Evolutionary conservation across 2,113 vertebrate species (phyloP).

Genomic region (Columbina picui): DNA sequence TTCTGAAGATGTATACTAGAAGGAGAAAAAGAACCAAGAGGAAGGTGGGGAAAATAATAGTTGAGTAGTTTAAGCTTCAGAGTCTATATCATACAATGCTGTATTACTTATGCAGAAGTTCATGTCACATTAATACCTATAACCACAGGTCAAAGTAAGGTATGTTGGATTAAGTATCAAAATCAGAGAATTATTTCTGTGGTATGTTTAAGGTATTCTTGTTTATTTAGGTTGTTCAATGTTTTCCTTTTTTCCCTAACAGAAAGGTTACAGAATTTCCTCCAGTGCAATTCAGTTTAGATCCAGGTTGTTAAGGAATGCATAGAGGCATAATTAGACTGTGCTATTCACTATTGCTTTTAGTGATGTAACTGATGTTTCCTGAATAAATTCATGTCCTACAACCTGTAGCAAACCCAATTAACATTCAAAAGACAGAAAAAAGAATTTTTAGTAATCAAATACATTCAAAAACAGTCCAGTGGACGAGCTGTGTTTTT

Average conservation of each 20-base stretch:
- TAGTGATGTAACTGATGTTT: not conserved
- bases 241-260: not conserved
- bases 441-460: not conserved
- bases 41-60: rapidly evolving
- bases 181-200: not conserved
- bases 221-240: not conserved
- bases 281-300: not conserved
- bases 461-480: not conserved
- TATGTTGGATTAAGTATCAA: not conserved
- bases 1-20: not conserved
- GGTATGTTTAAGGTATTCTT: not conserved
- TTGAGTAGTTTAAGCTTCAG: not conserved
- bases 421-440: not conserved
- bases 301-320: not conserved
- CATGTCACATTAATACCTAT: not conserved
- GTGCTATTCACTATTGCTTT: not conserved
- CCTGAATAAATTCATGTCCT: not conserved
- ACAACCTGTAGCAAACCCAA: not conserved
- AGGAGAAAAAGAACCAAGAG: not conserved
- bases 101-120: not conserved
- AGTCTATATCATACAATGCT: not conserved
- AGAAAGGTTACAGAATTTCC: not conserved
- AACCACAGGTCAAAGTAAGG: not conserved
- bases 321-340: not conserved
- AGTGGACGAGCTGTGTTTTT: not conserved